These are phyloP conservation scores for Lepidurus apus DNA, from an alignment of 1,140 invertebrate genomes.

Conservation along the genomic window DNA sequence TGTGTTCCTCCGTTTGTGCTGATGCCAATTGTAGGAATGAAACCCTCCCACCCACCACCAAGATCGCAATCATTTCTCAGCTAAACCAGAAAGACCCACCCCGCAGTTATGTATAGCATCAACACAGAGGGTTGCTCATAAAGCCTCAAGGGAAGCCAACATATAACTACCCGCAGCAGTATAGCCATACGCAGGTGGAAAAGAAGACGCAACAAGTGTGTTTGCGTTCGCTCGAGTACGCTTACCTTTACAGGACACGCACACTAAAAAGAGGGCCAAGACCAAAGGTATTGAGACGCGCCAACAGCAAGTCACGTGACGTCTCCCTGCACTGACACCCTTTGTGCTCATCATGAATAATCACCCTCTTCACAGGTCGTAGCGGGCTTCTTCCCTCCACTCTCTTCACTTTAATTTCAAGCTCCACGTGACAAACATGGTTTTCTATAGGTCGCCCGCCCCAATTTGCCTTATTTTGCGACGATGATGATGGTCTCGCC, in stretches of 20 bases:
- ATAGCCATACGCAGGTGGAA: neutral
- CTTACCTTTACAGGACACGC: slow-evolving; percentile 1
- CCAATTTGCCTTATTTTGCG: neutral
- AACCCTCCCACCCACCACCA: neutral
- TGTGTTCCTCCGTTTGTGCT: neutral
- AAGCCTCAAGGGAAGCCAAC: neutral
- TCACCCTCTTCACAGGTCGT: neutral
- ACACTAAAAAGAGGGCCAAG: neutral
- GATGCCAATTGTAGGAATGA: neutral
- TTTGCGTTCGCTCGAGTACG: neutral
- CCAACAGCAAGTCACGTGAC: neutral
- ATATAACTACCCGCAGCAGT: neutral
- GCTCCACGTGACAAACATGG: slow-evolving; percentile 4
- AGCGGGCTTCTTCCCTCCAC: neutral
- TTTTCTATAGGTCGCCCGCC: neutral
- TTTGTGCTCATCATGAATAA: slow-evolving; percentile 16
- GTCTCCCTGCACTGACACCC: neutral
- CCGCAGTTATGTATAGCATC: too few species aligned
- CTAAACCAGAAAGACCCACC: too few species aligned
- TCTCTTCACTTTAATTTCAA: slow-evolving; percentile 22
- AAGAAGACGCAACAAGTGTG: neutral
- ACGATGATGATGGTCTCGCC: neutral
- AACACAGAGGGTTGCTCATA: neutral
- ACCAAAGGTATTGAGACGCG: neutral
- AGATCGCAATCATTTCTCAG: too few species aligned